Percentiles rank a stretch among this genome's conserved stretches.
Conservation (phyloP, 2,888 invertebrate species). For the Luperina nickerlii region DNA sequence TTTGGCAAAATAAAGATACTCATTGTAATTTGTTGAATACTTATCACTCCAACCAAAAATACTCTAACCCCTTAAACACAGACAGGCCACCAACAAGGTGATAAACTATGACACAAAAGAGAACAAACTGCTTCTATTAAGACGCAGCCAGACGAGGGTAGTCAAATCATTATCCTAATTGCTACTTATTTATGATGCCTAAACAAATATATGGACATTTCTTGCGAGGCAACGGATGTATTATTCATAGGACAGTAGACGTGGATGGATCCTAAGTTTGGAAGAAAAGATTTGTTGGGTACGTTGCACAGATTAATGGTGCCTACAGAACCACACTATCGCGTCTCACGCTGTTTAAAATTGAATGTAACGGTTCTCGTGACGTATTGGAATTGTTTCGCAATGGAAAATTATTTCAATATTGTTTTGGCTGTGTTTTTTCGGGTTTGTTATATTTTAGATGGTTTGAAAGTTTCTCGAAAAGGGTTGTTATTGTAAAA, state of each 20-base stretch:
- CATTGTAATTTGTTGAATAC: not conserved
- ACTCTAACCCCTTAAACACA: not conserved
- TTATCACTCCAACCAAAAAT: not conserved
- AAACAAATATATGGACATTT: slow-evolving; percentile 73
- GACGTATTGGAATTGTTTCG: slow-evolving; percentile 75
- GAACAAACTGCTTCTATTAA: slow-evolving; percentile 55
- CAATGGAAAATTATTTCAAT: slow-evolving; percentile 52
- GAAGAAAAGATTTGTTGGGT: slow-evolving; percentile 85
- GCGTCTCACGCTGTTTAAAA: slow-evolving; percentile 75
- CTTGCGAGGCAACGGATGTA: slow-evolving; percentile 70
- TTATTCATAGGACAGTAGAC: slow-evolving; percentile 80
- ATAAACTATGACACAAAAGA: slow-evolving; percentile 32
- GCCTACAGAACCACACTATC: slow-evolving; percentile 68
- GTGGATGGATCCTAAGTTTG: slow-evolving; percentile 80
- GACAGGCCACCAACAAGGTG: not conserved
- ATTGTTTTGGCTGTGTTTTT: slow-evolving; percentile 31
- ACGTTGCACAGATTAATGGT: slow-evolving; percentile 78
- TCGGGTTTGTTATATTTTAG: not conserved
- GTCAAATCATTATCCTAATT: slow-evolving; percentile 68
- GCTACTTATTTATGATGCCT: slow-evolving; percentile 65
- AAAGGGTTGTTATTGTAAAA: slow-evolving; percentile 6
- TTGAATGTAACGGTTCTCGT: slow-evolving; percentile 78
- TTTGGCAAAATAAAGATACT: not conserved
- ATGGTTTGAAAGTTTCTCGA: not conserved
- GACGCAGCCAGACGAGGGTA: slow-evolving; percentile 43